Percentiles rank a stretch among this genome's conserved stretches.
phyloP scores from a whole-genome alignment of 30 jellyfish, hydroid and myxozoan genomes.

The Aurelia sp. region DNA sequence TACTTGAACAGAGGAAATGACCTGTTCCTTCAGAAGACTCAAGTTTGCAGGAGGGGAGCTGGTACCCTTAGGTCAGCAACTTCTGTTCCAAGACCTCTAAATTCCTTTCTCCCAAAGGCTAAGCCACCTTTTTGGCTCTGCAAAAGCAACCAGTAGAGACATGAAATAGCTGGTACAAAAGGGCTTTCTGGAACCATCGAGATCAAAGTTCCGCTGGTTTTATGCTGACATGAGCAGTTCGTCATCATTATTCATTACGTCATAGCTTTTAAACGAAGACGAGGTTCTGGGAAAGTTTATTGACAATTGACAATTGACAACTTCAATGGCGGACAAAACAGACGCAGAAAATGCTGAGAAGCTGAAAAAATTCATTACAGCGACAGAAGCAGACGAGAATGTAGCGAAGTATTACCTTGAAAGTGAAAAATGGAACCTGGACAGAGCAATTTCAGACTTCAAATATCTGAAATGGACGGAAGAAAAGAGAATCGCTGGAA shows the following conservation, averaged over 20 bases:
- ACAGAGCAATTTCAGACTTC: constrained; percentile 50
- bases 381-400: constrained; percentile 73
- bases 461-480: constrained; percentile 44
- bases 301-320: constrained; percentile 6
- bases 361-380: constrained; percentile 47
- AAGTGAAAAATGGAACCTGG: constrained; percentile 67
- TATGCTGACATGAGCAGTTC: no score
- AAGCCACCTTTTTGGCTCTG: no score
- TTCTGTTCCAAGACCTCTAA: no score
- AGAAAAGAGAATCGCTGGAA: constrained; percentile 32
- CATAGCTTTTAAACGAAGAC: background rate
- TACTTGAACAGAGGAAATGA: no score
- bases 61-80: no score
- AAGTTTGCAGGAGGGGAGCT: no score
- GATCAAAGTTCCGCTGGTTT: no score
- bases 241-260: background rate
- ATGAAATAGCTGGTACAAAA: no score
- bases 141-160: no score
- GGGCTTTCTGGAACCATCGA: no score
- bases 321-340: constrained; percentile 31
- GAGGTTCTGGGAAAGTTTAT: background rate
- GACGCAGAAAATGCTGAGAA: constrained; percentile 40
- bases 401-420: constrained; percentile 70
- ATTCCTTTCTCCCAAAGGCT: no score
- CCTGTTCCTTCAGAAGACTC: no score